Evolutionary conservation across 2,113 vertebrate species (phyloP).

Genomic region (Morone chrysops): DNA sequence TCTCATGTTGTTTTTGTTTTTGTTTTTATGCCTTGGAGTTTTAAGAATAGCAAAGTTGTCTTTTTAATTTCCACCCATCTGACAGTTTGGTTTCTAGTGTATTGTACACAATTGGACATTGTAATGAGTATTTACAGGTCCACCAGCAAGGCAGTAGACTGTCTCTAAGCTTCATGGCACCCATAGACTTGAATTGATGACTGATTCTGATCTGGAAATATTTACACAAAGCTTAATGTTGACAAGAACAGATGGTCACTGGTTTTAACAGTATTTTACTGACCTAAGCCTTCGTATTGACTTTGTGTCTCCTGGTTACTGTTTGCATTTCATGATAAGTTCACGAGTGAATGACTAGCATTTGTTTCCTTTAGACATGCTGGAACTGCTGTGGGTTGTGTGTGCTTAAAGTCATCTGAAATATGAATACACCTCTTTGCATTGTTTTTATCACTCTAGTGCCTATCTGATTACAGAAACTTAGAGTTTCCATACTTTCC

Average conservation of each 20-base stretch:
- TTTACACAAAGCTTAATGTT: background rate
- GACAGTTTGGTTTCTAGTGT: background rate
- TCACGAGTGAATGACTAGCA: slow-evolving; percentile 14
- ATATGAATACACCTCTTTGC: background rate
- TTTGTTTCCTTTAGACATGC: slow-evolving; percentile 46
- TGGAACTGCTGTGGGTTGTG: background rate
- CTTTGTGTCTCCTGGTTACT: slow-evolving; percentile 30
- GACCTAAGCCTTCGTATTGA: slow-evolving; percentile 18
- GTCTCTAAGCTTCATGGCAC: background rate
- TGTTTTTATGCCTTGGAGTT: background rate
- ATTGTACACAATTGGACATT: background rate
- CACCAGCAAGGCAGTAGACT: background rate
- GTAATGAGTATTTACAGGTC: background rate
- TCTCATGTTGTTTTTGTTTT: background rate
- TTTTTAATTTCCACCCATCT: background rate
- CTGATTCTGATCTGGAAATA: background rate
- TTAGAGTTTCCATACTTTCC: background rate
- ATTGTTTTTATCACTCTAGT: background rate
- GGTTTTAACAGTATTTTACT: slow-evolving; percentile 3
- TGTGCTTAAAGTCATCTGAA: background rate
- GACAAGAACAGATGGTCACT: background rate
- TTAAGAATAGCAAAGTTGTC: background rate
- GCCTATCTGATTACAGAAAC: background rate
- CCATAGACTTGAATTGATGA: background rate
- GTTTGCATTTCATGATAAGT: slow-evolving; percentile 44